These are phyloP conservation scores for Eudemis profundana DNA, from an alignment of 2,888 invertebrate species.

Conservation along the genomic window DNA sequence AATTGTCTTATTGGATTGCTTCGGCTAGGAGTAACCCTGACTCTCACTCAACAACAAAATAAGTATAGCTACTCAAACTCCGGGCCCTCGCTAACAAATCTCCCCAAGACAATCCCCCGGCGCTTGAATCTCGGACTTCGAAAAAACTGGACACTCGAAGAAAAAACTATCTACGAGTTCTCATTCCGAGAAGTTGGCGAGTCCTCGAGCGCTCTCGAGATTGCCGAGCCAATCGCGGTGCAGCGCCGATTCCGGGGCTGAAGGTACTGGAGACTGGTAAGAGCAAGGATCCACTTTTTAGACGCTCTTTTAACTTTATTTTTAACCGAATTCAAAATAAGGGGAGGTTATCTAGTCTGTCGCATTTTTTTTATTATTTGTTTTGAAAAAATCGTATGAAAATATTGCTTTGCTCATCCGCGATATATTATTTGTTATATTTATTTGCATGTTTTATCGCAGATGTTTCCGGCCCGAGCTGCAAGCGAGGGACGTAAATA, in stretches of 20 bases:
- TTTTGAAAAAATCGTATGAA: too few relatives aligned
- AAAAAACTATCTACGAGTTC: slow-evolving; percentile 34
- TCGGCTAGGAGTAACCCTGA: too few relatives aligned
- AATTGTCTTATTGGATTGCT: too few relatives aligned
- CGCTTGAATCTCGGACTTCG: slow-evolving; percentile 3
- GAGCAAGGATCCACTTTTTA: background rate
- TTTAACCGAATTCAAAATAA: too few relatives aligned
- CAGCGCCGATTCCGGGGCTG: slow-evolving; percentile 14
- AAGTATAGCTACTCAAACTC: background rate
- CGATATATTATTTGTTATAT: too few relatives aligned
- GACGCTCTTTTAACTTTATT: background rate
- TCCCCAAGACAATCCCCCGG: slow-evolving; percentile 27
- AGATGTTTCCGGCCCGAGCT: too few relatives aligned
- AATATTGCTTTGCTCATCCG: too few relatives aligned
- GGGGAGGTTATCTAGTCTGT: too few relatives aligned
- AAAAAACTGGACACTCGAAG: slow-evolving; percentile 39
- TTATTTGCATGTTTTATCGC: too few relatives aligned
- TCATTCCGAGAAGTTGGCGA: slow-evolving; percentile 27
- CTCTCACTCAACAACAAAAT: background rate
- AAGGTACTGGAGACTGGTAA: background rate
- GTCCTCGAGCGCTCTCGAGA: slow-evolving; percentile 23
- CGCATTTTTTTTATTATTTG: too few relatives aligned
- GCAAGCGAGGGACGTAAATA: too few relatives aligned
- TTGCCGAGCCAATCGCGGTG: slow-evolving; percentile 32
- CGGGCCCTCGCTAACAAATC: background rate